Percentiles rank a stretch among this genome's conserved stretches.
Evolutionary conservation across 2,113 vertebrate species (phyloP).

Genomic region (Dicentrarchus labrax): DNA sequence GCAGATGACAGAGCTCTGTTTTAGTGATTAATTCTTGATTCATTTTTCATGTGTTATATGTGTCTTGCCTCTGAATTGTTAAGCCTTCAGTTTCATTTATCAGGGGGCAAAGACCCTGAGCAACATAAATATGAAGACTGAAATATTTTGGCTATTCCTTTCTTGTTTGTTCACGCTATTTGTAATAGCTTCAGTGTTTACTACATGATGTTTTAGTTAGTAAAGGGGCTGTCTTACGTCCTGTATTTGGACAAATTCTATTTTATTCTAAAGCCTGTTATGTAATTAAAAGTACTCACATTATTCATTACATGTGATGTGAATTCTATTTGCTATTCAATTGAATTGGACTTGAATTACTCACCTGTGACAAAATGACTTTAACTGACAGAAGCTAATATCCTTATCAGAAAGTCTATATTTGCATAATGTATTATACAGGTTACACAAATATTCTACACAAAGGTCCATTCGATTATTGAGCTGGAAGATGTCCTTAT

Average conservation of each 20-base stretch:
- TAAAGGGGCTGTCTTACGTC: not conserved
- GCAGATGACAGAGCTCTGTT: not conserved
- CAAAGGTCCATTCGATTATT: not conserved
- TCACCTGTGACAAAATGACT: not conserved
- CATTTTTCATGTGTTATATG: not conserved
- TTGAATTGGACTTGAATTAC: not conserved
- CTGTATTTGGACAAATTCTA: not conserved
- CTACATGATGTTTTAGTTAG: not conserved
- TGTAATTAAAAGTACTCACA: not conserved
- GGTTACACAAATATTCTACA: not conserved
- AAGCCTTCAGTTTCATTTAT: not conserved
- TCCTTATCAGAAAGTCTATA: not conserved
- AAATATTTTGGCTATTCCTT: not conserved
- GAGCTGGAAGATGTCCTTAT: not conserved
- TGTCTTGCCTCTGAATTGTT: not conserved
- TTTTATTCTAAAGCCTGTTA: not conserved
- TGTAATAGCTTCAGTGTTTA: not conserved
- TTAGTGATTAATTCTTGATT: conserved; percentile 3
- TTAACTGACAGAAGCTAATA: not conserved
- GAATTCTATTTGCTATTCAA: not conserved
- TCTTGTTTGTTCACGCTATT: not conserved
- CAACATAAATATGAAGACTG: not conserved
- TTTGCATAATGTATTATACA: conserved; percentile 3
- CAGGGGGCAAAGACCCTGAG: not conserved
- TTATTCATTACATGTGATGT: not conserved